Conservation (phyloP, 2,888 invertebrate species). For the Cephus nigrinus region DNA sequence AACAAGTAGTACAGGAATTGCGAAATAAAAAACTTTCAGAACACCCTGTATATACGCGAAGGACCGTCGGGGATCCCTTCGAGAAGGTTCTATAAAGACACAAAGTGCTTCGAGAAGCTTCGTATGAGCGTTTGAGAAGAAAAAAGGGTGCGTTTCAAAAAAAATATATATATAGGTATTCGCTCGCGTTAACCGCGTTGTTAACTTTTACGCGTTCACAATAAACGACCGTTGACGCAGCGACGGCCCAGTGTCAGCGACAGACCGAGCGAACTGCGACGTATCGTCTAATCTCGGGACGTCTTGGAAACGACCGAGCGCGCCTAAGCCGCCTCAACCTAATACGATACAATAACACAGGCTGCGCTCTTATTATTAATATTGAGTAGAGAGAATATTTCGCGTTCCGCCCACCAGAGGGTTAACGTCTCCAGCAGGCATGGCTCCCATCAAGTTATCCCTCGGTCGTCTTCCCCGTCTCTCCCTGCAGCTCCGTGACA, state of each 20-base stretch:
- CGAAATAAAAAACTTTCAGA: not conserved
- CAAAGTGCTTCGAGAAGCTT: not conserved
- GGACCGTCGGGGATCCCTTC: not conserved
- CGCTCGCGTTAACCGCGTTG: not conserved
- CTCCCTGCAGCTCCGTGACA: not conserved
- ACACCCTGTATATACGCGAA: not conserved
- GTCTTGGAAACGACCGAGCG: not conserved
- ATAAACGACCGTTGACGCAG: not conserved
- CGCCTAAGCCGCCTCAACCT: not conserved
- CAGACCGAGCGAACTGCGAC: not conserved
- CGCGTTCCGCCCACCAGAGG: not conserved
- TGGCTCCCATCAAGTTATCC: slow-evolving; percentile 1
- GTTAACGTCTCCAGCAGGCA: not conserved
- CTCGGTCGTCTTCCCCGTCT: not conserved
- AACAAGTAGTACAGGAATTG: not conserved
- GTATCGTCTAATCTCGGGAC: not conserved
- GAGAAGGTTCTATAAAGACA: not conserved
- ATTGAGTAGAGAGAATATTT: not conserved
- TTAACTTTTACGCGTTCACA: not conserved
- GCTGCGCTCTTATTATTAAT: not conserved
- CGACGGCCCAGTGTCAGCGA: not conserved
- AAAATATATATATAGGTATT: not conserved
- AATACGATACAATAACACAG: not conserved
- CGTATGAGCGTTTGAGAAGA: not conserved
- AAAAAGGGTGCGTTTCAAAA: not conserved